Base-by-base conservation (phyloP, 2,888 invertebrate genomes). In the Calliphora vomitoria region DNA sequence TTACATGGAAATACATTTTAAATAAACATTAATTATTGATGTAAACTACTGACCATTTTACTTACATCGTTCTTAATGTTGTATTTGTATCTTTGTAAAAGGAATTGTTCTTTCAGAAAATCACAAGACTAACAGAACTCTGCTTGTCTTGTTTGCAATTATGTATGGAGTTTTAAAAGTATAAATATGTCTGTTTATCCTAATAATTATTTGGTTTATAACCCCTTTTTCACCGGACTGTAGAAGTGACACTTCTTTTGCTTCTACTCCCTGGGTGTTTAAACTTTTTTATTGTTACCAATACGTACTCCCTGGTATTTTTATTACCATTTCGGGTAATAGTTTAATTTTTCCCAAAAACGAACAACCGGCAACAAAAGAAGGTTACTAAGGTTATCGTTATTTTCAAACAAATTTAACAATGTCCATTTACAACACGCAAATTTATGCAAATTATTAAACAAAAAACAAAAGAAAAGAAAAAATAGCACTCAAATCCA, bases 371-470 rank as follows among this genome's bases (percentile, higher is more conserved):
- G 10, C 11, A 58, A 62, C 20, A 62, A 62, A 84, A 50, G 60
- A n/a, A 74, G 74, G 60, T 80, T 75, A 62, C 44, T 35, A 13
- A 50, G 85, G 74, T 74, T 85, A 75, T 80, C 44, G 44, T 55
- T 68, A n/a, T 50, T 41, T 74, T 80, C 6, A 20, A 85, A 74
- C 60, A 85, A 80, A 47, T 85, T 66, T 72, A 60, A 62, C 74
- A 69, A 71, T 53, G 69, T 74, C 58, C 41, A 60, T 84, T 81
- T 66, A 18, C 15, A 58, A 82, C 72, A 83, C 60, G 58, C 86
- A 81, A 85, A 82, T 75, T 69, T 76, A 80, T 81, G 71, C 50
- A 87, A 83, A 81, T 72, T 60, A 38, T 68, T 44, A 50, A 74
- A 58, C 4, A 62, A 31, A 10, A 44, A 35, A 55, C 13, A 13